Conservation (phyloP, 2,888 invertebrate species). For the Maniola hyperantus region DNA sequence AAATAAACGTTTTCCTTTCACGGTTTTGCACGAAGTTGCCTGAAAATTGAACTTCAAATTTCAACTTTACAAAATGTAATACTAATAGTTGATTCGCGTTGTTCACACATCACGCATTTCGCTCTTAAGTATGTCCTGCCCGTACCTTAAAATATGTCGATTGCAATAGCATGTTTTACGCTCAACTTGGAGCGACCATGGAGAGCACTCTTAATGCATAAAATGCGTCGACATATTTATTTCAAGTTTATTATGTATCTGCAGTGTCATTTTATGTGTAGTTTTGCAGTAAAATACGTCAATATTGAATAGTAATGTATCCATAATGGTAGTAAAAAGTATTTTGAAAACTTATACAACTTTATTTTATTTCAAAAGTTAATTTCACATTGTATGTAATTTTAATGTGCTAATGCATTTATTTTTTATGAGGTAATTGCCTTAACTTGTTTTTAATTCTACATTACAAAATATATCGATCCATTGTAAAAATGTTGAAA, state of each 20-base stretch:
- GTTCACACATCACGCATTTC: too few relatives aligned
- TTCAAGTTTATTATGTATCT: constrained; percentile 6
- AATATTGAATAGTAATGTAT: neutral
- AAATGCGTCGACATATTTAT: constrained; percentile 14
- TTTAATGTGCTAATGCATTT: neutral
- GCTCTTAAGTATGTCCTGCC: too few relatives aligned
- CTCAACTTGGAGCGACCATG: too few relatives aligned
- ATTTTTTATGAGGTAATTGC: neutral
- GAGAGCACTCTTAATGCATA: neutral
- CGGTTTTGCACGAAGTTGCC: too few relatives aligned
- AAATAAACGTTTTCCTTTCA: too few relatives aligned
- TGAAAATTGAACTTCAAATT: too few relatives aligned
- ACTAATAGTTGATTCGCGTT: too few relatives aligned
- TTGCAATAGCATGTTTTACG: too few relatives aligned
- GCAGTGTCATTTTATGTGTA: constrained; percentile 15
- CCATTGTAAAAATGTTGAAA: too few relatives aligned
- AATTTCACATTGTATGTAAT: neutral
- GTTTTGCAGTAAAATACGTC: constrained; percentile 8
- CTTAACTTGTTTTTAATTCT: neutral
- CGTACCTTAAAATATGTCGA: too few relatives aligned
- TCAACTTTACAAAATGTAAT: too few relatives aligned
- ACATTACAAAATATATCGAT: neutral
- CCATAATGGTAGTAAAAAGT: constrained; percentile 4
- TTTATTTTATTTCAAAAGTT: constrained; percentile 1
- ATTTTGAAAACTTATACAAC: constrained; percentile 8